A percentile compares a stretch with the other conserved stretches of the same genome.
Evolutionary conservation across 2,888 invertebrate genomes (phyloP).

Genomic region (Cenopis cana): DNA sequence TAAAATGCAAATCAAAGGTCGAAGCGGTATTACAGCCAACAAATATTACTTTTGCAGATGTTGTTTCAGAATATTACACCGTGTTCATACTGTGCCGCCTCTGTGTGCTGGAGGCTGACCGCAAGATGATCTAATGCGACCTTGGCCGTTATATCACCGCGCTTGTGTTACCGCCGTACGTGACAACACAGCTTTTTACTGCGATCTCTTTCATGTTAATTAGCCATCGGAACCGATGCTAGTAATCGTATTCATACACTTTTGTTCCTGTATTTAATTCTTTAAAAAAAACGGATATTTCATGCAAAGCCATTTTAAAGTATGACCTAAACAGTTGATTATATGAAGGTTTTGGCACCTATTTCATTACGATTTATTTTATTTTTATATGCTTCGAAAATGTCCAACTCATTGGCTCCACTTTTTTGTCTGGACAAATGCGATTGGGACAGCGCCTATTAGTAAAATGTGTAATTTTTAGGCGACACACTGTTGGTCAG

Average conservation of each 20-base stretch:
- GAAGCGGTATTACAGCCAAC: too few relatives aligned
- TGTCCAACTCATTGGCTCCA: too few relatives aligned
- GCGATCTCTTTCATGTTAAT: conserved; percentile 14
- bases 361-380: not conserved
- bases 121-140: conserved; percentile 50
- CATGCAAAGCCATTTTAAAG: not conserved
- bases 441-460: too few relatives aligned
- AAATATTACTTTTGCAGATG: not conserved
- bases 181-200: conserved; percentile 35
- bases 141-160: conserved; percentile 46
- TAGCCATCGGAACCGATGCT: conserved; percentile 19
- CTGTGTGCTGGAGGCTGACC: conserved; percentile 41
- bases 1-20: not conserved
- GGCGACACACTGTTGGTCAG: too few relatives aligned
- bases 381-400: too few relatives aligned
- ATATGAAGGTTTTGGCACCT: not conserved
- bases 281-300: not conserved
- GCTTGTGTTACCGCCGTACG: conserved; percentile 29
- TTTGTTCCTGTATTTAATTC: not conserved
- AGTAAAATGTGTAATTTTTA: too few relatives aligned
- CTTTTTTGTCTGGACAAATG: too few relatives aligned
- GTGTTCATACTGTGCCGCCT: not conserved
- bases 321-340: not conserved
- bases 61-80: not conserved
- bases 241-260: conserved; percentile 1